These are phyloP conservation scores for Petrolisthes manimaculis DNA, from an alignment of 2,888 invertebrate genomes.

Conservation along the genomic window DNA sequence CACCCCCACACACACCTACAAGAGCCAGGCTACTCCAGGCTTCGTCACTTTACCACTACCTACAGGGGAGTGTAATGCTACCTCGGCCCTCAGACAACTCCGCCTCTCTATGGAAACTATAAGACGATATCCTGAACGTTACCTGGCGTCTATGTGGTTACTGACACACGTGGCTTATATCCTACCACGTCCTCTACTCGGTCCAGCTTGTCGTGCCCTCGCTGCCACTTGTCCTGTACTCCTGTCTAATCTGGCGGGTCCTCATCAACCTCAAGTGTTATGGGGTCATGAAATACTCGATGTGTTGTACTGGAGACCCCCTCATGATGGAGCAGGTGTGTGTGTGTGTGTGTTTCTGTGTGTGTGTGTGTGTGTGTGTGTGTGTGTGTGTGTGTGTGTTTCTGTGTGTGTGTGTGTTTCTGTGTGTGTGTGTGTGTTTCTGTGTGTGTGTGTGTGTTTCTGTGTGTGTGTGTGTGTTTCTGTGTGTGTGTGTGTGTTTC, in stretches of 20 bases:
- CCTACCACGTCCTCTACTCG: slow-evolving; percentile 47
- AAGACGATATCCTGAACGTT: slow-evolving; percentile 55
- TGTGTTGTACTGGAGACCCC: slow-evolving; percentile 60
- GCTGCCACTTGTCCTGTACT: slow-evolving; percentile 53
- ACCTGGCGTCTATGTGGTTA: slow-evolving; percentile 61
- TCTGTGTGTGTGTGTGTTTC: too few species aligned
- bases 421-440: too few species aligned
- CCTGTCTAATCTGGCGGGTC: slow-evolving; percentile 53
- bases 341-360: too few species aligned
- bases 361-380: too few species aligned
- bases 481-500: too few species aligned
- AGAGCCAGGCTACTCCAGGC: slow-evolving; percentile 39
- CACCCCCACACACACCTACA: too few species aligned
- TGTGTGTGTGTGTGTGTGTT: too few species aligned
- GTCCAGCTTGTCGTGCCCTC: slow-evolving; percentile 27
- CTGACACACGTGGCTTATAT: slow-evolving; percentile 48
- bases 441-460: too few species aligned
- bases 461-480: too few species aligned
- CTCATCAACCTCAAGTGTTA: slow-evolving; percentile 30
- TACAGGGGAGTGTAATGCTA: slow-evolving; percentile 52
- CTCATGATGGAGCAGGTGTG: slow-evolving; percentile 54
- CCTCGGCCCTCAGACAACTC: slow-evolving; percentile 40
- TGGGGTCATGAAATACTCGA: slow-evolving; percentile 49
- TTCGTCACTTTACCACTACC: slow-evolving; percentile 56
- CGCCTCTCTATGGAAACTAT: slow-evolving; percentile 39